Conservation (phyloP, 1,140 invertebrate genomes). For the Drosophila erecta region DNA sequence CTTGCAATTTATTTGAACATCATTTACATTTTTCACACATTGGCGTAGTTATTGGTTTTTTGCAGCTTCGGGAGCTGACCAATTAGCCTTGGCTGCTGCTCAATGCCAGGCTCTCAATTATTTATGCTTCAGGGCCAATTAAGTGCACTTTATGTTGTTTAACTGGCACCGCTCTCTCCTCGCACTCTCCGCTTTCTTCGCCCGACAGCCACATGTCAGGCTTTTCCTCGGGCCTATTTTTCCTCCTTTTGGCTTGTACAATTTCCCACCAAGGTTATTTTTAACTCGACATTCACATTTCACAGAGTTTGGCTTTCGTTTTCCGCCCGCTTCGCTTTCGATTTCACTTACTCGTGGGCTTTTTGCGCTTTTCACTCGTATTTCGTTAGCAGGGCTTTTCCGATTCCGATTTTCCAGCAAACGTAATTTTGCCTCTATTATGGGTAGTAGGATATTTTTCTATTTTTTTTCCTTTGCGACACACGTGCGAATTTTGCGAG, state of each 20-base stretch:
- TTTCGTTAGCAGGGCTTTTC: slow-evolving; percentile 18
- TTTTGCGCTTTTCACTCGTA: slow-evolving; percentile 6
- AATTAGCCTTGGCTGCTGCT: slow-evolving; percentile 39
- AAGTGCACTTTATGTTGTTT: slow-evolving; percentile 22
- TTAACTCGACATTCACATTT: slow-evolving; percentile 52
- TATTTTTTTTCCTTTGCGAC: slow-evolving; percentile 20
- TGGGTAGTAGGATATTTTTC: slow-evolving; percentile 13
- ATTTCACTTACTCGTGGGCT: slow-evolving; percentile 28
- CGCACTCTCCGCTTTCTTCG: slow-evolving; percentile 25
- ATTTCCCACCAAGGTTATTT: slow-evolving; percentile 63
- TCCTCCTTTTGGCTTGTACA: slow-evolving; percentile 33
- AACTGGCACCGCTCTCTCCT: slow-evolving; percentile 13
- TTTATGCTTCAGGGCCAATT: slow-evolving; percentile 38
- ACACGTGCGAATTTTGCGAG: slow-evolving; percentile 58
- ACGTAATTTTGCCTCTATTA: not conserved
- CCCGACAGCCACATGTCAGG: slow-evolving; percentile 26
- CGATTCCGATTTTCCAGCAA: slow-evolving; percentile 30
- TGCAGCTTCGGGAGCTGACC: not conserved
- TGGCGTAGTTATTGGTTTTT: not conserved
- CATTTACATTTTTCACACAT: not conserved
- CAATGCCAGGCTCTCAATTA: slow-evolving; percentile 46
- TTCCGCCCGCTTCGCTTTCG: slow-evolving; percentile 21
- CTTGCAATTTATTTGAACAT: not conserved
- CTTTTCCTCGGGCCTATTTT: not conserved
- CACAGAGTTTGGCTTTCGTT: slow-evolving; percentile 46